Base-by-base conservation (phyloP, 2,888 invertebrate genomes). In the Rotaria sp. region DNA sequence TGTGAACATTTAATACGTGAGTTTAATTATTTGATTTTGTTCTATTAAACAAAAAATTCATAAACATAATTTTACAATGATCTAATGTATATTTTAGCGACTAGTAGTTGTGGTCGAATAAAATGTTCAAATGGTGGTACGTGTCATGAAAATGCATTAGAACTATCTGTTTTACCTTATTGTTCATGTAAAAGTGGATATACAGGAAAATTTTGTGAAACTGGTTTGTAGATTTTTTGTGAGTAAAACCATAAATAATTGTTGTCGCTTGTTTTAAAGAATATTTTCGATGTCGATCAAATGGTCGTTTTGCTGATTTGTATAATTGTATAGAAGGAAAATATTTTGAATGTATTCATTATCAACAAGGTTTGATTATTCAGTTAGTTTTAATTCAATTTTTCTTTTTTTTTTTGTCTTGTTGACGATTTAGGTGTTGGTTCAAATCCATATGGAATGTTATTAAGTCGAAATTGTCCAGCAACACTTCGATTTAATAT, bases 321-420 rank as follows among this genome's bases (percentile, higher is more conserved):
- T 87, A 87, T 74, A 85, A 85, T 59, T 87, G 87, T 45, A 41
- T 50, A 24, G 38, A 59, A 52, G 87, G 87, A 50, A 59, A 84
- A 74, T 87, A 87, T 59, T 84, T 87, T 26, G 87, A 87, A 85
- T 87, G 87, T 84, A 85, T 87, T 84, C 80, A 87, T 84, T 87
- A 80, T 84, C 85, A 84, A 55, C 67, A 87, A 84, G 30, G 85
- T 85, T 41, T 35, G n/a, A 30, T 24, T 26, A 38, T n/a, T 1
- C 8, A 75, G 0, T 13, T n/a, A n/a, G 3, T 10, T n/a, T 7
- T 30, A 7, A n/a, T 10, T 80, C 4, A 3, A 48, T 52, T 3
- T 75, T 26, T 50, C 38, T 15, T 35, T n/a, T 8, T 13, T 38
- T 50, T 35, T 38, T n/a, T n/a, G n/a, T n/a, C n/a, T n/a, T n/a